Evolutionary conservation across 2,113 vertebrate genomes (phyloP), one percentile per base, ranked within the genome.

Genomic region (Brachionichthys hirsutus): DNA sequence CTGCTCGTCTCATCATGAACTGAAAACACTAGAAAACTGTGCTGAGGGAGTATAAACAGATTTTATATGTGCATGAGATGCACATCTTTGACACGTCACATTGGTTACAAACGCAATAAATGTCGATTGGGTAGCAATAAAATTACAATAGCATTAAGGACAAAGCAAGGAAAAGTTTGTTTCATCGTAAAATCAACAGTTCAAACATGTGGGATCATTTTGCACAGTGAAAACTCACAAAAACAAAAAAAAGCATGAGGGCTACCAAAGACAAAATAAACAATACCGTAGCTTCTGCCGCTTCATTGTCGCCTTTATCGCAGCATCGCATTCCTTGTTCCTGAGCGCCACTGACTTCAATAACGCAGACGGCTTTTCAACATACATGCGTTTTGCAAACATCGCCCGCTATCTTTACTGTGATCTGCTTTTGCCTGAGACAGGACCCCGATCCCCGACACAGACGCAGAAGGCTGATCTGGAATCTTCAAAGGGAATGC

Each of bases 231-330:
- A 53, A 59, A 38, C 58, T 58, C 20, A 6, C 12, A 48, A 13
- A 49, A 49, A 42, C 2, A 2, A 4, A 11, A 15, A 7, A 42
- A 16, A 54, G 54, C 47, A 77, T 77, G 54, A 71, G 69, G 73
- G 85, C 62, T 62, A 12, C 47, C 45, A 19, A 24, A 58, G 43
- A 53, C 65, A 81, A 85, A 80, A 85, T 49, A 84, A 85, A 85
- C 77, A 83, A 72, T 22, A 30, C 0, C 9, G 41, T 65, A 55
- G 59, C 45, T 61, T 62, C 55, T 45, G 34, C 63, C 11, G 44
- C 67, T 35, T 77, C 65, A 65, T 77, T 86, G 74, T 86, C 70
- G 57, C 44, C 76, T 73, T 81, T 81, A 85, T 86, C 83, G 61
- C 54, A 45, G 8, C 17, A 76, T 83, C 84, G 58, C 73, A 65